Percentiles rank a stretch among this genome's conserved stretches.
Conservation (phyloP, 2,797 vertebrate species). For the Nyctibius grandis region DNA sequence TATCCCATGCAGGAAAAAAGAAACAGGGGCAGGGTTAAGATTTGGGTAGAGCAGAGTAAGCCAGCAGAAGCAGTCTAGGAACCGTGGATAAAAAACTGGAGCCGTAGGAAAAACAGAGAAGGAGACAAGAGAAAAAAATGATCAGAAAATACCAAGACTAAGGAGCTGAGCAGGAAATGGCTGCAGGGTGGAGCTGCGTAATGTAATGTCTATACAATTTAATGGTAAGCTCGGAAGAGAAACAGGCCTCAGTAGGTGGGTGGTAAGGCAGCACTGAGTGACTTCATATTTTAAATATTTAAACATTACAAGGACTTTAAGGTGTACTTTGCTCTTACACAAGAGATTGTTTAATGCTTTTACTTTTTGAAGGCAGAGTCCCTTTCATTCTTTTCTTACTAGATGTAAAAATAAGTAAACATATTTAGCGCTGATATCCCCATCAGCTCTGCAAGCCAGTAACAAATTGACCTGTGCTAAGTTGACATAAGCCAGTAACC, state of each 20-base stretch:
- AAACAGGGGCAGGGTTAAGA: not conserved
- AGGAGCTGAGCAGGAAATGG: constrained; percentile 32
- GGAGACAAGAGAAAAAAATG: not conserved
- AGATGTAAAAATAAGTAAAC: not conserved
- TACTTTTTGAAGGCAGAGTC: not conserved
- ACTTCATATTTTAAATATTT: constrained; percentile 49
- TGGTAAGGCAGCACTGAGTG: not conserved
- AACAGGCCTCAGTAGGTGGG: not conserved
- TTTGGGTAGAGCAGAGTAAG: not conserved
- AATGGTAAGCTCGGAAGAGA: not conserved
- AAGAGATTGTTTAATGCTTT: not conserved
- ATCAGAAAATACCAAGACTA: not conserved
- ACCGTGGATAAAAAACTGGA: not conserved
- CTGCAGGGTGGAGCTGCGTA: constrained; percentile 22
- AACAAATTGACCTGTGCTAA: not conserved
- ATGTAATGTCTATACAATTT: not conserved
- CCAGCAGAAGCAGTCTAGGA: not conserved
- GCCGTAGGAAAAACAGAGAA: not conserved
- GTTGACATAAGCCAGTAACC: not conserved
- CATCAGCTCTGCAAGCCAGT: not conserved
- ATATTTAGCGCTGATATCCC: not conserved
- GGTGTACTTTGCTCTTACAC: constrained; percentile 14
- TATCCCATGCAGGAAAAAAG: not conserved
- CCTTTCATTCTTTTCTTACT: not conserved
- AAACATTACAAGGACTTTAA: not conserved